Percentiles rank a stretch among this genome's conserved stretches.
Conservation (phyloP, 2,888 invertebrate genomes). For the Lypha dubia region DNA sequence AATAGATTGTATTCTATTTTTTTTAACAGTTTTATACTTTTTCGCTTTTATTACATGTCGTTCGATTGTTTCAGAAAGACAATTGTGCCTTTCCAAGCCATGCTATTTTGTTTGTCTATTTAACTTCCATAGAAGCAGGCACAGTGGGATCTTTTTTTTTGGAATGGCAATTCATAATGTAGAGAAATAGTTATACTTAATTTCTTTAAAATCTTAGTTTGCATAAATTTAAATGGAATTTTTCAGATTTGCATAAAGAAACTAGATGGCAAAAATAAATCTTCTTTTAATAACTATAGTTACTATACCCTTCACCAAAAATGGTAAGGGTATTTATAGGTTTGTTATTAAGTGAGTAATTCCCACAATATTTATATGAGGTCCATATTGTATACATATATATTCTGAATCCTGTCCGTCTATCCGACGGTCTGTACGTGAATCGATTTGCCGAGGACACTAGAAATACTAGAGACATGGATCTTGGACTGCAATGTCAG, state of each 20-base stretch:
- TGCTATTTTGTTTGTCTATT: neutral
- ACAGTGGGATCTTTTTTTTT: neutral
- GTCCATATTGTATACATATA: too few relatives aligned
- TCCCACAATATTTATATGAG: too few relatives aligned
- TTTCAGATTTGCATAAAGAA: neutral
- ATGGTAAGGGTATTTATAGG: too few relatives aligned
- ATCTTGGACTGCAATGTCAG: too few relatives aligned
- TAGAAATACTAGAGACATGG: too few relatives aligned
- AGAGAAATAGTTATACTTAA: neutral
- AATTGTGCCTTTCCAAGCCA: neutral
- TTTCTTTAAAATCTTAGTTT: neutral
- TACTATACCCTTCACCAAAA: too few relatives aligned
- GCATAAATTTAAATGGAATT: neutral
- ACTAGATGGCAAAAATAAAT: too few relatives aligned
- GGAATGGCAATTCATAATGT: neutral
- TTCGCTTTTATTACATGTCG: neutral
- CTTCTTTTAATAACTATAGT: too few relatives aligned
- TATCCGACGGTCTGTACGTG: too few relatives aligned
- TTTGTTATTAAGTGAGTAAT: too few relatives aligned
- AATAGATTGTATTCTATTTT: slow-evolving; percentile 53
- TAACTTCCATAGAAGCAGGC: neutral
- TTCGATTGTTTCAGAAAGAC: slow-evolving; percentile 17
- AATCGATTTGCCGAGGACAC: too few relatives aligned
- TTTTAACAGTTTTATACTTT: neutral
- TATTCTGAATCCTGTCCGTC: too few relatives aligned